Base-by-base conservation (phyloP, 2,797 vertebrate species). In the Aeoliscus strigatus region DNA sequence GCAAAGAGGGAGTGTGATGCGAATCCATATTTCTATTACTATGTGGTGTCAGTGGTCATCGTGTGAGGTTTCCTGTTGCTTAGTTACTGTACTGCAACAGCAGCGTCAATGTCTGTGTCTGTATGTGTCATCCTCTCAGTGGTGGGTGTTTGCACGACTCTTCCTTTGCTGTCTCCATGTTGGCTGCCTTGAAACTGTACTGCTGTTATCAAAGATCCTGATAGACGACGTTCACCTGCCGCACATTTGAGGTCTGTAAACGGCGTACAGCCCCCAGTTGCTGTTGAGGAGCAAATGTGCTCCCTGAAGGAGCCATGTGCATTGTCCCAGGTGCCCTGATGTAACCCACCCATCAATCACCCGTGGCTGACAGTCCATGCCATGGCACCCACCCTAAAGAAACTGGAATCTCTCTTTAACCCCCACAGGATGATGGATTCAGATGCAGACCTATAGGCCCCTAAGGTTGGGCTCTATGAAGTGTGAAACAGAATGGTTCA, bases 391-490 rank as follows among this genome's bases (percentile, higher is more conserved):
- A 33, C 64, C 74, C 51, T n/a, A 23, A 74, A 75, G 77, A 84
- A 81, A 66, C 51, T 44, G 61, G 70, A 75, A 79, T 71, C 50
- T 70, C 60, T 58, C 50, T 46, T 46, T 25, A 3, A 21, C 62
- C 54, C 46, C 37, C 77, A 75, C 73, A 79, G 68, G 65, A 83
- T 86, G 82, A 86, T 79, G 68, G 73, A 88, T 82, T 80, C 76
- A 64, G 52, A 65, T 34, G 37, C n/a, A n/a, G 56, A 56, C 46
- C 30, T 2, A 60, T 24, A 33, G 51, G 52, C 66, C 75, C 66
- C 39, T 16, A 71, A 70, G 80, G 73, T 42, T 52, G 33, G 57
- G 52, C 52, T 73, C 74, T 70, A 69, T 70, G 49, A 69, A 58
- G 72, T 77, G 70, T 79, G 63, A 76, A 76, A 24, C 37, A n/a